These are phyloP conservation scores for Cataglyphis livida DNA, from an alignment of 2,888 invertebrate genomes.

Conservation along the genomic window DNA sequence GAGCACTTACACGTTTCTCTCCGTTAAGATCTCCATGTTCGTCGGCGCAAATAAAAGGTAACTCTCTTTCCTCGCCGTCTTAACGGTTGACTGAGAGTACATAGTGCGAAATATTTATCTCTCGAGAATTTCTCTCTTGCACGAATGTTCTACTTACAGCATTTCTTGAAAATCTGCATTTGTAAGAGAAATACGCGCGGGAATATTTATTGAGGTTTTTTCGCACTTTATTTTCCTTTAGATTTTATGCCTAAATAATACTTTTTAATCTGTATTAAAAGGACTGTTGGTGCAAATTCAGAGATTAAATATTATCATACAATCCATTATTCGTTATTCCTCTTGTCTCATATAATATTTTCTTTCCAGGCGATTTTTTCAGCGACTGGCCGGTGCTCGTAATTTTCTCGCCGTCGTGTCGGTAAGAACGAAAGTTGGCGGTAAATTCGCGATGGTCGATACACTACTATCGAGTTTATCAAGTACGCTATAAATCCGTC, in stretches of 20 bases:
- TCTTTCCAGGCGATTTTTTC: background rate
- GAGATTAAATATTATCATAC: background rate
- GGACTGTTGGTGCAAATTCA: background rate
- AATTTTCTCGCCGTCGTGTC: conserved; percentile 51
- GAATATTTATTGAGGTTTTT: background rate
- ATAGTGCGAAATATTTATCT: background rate
- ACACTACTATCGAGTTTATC: conserved; percentile 63
- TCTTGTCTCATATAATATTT: background rate
- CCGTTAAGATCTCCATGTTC: conserved; percentile 30
- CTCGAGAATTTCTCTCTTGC: background rate
- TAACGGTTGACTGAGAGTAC: background rate
- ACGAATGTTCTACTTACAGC: background rate
- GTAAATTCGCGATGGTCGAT: conserved; percentile 72
- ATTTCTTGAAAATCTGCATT: background rate
- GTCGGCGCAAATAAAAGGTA: conserved; percentile 25
- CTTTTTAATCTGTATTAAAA: background rate
- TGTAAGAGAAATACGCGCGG: background rate
- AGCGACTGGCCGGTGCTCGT: background rate
- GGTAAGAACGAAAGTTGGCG: conserved; percentile 68
- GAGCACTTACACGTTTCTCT: conserved; percentile 15
- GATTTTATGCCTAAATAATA: background rate
- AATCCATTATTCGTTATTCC: background rate
- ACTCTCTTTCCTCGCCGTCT: background rate
- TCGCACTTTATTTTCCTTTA: background rate
- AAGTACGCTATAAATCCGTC: background rate